Evolutionary conservation across 1,140 invertebrate species (phyloP), one percentile per base, ranked within the genome.

Genomic region (Mycetomoellerius zeteki): DNA sequence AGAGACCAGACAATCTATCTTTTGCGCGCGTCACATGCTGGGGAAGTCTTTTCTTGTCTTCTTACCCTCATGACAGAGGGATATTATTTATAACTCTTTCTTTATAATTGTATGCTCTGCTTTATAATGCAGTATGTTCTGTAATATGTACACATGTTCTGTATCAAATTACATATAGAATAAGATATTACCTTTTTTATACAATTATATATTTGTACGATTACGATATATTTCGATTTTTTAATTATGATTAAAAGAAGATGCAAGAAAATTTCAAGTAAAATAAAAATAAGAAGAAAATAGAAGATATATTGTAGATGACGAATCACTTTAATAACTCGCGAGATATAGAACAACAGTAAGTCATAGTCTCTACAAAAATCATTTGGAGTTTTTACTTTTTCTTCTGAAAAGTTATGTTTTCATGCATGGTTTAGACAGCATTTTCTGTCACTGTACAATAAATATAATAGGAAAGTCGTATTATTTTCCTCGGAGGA

Each of bases 311-410:
- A n/a, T n/a, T n/a, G n/a, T n/a, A 78, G 30, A 47, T 5, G 7
- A 33, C 5, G 37, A 60, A 10, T 3, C 24, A 75, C 16, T 84
- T 84, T 84, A 84, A 84, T 75, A 73, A 73, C 24, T 73, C 8
- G n/a, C 37, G 0, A 37, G 30, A 3, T 24, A 19, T 30, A 72
- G 12, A 47, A 56, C n/a, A 52, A 37, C 33, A 27, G 50, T 21
- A 27, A 69, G 37, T 64, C 16, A 19, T 65, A n/a, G 33, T 52
- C 6, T 37, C 3, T 24, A 37, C 7, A 27, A 54, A 69, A 24
- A 69, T 81, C 21, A 54, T 81, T 73, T 60, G 19, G 14, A 64
- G 16, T n/a, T n/a, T n/a, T n/a, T n/a, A n/a, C n/a, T n/a, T n/a
- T n/a, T n/a, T n/a, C n/a, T n/a, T n/a, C n/a, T n/a, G 33, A 77